These are phyloP conservation scores for Corapipo altera DNA, from an alignment of 2,113 vertebrate genomes.

Conservation along the genomic window DNA sequence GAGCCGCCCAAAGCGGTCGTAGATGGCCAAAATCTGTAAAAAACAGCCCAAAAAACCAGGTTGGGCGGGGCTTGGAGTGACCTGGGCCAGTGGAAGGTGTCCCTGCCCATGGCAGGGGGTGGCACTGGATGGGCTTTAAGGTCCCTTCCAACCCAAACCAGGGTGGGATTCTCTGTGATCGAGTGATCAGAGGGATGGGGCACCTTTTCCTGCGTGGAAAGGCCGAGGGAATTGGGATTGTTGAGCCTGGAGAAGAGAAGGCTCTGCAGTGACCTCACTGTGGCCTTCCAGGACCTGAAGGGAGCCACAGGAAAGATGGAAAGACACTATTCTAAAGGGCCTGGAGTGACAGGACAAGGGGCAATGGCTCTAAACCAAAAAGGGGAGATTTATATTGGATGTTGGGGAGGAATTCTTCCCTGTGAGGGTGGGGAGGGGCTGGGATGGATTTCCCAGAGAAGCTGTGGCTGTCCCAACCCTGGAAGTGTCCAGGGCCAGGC, in stretches of 20 bases:
- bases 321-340: not conserved
- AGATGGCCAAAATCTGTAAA: conserved; percentile 85
- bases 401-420: not conserved
- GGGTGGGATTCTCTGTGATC: fast-evolving
- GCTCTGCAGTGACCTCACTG: not conserved
- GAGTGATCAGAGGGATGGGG: not conserved
- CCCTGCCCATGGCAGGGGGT: not conserved
- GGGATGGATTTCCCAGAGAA: not conserved
- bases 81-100: fast-evolving
- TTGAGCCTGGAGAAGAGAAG: not conserved
- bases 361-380: not conserved
- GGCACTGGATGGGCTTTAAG: not conserved
- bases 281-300: not conserved
- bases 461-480: not conserved
- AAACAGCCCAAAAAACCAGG: not conserved
- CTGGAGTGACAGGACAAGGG: not conserved
- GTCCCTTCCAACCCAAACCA: not conserved
- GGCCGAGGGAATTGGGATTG: not conserved
- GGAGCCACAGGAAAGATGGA: not conserved
- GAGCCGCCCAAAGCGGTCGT: conserved; percentile 92
- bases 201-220: not conserved
- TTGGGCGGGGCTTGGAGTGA: fast-evolving
- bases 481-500: not conserved
- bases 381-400: not conserved
- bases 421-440: not conserved